phyloP scores from a whole-genome alignment of 37 sponge, comb jelly and placozoan species.

The Spongilla lacustris region DNA sequence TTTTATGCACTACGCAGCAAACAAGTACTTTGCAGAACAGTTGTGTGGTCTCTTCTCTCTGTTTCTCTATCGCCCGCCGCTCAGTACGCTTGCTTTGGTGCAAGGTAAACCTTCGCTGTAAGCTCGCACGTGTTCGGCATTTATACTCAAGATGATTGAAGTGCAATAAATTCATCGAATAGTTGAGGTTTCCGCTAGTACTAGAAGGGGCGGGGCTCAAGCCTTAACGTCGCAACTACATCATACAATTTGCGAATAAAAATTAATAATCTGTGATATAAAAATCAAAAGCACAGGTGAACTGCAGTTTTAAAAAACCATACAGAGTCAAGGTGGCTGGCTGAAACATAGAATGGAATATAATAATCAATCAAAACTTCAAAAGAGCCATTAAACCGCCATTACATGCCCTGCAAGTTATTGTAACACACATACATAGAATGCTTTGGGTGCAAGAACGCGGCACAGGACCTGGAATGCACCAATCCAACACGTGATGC shows the following conservation, averaged over 20 bases:
- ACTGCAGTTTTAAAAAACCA: not conserved
- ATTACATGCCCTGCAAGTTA: not conserved
- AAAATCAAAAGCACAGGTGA: not conserved
- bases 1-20: not conserved
- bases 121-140: slow-evolving; percentile 1
- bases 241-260: not conserved
- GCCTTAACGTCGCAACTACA: not conserved
- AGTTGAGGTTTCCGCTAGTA: not conserved
- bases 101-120: not conserved
- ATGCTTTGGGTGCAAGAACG: not conserved
- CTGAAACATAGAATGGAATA: not conserved
- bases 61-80: not conserved
- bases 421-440: not conserved
- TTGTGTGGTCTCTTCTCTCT: not conserved
- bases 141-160: not conserved
- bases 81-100: not conserved
- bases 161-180: not conserved
- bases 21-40: not conserved
- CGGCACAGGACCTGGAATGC: not conserved
- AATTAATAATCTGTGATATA: not conserved
- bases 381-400: not conserved
- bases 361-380: not conserved
- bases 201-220: not conserved
- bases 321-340: not conserved
- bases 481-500: not conserved